Conservation (phyloP, 1,140 invertebrate genomes). For the Drosophila yakuba region DNA sequence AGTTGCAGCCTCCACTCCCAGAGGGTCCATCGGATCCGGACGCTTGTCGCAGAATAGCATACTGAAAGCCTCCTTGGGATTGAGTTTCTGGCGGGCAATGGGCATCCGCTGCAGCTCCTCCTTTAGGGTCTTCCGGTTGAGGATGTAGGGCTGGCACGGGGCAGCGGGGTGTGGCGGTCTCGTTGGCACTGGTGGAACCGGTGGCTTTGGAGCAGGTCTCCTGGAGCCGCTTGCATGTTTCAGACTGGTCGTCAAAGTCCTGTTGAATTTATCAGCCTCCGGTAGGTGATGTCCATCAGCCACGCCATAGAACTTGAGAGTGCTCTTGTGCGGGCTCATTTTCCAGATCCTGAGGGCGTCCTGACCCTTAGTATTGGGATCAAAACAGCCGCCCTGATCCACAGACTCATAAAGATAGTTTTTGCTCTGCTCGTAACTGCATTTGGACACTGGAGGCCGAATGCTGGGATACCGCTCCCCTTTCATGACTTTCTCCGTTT, state of each 20-base stretch:
- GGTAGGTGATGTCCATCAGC: neutral
- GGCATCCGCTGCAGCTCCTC: constrained; percentile 36
- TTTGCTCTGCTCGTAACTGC: constrained; percentile 11
- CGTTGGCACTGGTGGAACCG: neutral
- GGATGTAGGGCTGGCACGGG: constrained; percentile 11
- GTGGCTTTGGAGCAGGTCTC: neutral
- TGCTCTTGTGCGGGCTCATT: constrained; percentile 28
- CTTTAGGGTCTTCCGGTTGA: constrained; percentile 37
- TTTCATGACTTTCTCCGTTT: constrained; percentile 5
- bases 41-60: constrained; percentile 13
- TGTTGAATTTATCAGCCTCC: constrained; percentile 27
- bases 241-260: constrained; percentile 14
- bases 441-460: constrained; percentile 45
- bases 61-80: constrained; percentile 10
- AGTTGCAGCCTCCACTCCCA: neutral
- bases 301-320: constrained; percentile 47
- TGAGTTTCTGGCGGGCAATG: constrained; percentile 18
- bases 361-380: neutral
- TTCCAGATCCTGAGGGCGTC: constrained; percentile 46
- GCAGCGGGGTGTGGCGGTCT: constrained; percentile 5
- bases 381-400: constrained; percentile 24
- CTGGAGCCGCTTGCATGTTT: neutral
- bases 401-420: constrained; percentile 20
- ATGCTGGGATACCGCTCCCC: constrained; percentile 50
- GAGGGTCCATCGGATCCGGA: constrained; percentile 1